Conservation (phyloP, 2,797 vertebrate genomes). For the Sebastes cheni region DNA sequence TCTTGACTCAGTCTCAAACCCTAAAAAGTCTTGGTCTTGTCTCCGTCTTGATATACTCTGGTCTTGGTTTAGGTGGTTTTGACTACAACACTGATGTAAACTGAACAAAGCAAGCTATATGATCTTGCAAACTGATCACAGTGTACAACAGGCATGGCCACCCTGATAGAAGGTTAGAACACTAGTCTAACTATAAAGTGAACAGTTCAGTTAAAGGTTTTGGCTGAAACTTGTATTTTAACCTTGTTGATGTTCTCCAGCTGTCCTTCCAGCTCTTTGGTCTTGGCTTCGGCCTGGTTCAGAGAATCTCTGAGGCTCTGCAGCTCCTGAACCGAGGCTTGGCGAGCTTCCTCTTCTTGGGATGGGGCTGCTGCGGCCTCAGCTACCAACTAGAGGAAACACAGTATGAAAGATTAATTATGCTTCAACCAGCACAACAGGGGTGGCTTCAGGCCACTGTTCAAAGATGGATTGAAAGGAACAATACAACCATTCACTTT, state of each 20-base stretch:
- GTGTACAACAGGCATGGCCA: neutral
- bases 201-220: neutral
- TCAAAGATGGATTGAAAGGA: fast-evolving
- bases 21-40: too few relatives aligned
- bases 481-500: neutral
- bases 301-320: conserved; percentile 88
- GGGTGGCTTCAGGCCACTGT: fast-evolving
- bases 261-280: conserved; percentile 87
- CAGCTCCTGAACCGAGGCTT: conserved; percentile 88
- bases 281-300: conserved; percentile 86
- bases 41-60: too few relatives aligned
- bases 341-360: conserved; percentile 87
- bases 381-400: conserved; percentile 73
- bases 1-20: too few relatives aligned
- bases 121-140: neutral
- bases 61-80: neutral
- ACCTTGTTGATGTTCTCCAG: conserved; percentile 92
- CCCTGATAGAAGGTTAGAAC: neutral
- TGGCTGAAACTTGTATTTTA: neutral
- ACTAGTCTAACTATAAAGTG: neutral
- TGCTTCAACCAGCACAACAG: neutral
- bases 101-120: neutral
- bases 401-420: neutral
- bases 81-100: too few relatives aligned
- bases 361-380: conserved; percentile 86